These are phyloP conservation scores for Genyomyrus donnyi DNA, from an alignment of 2,113 vertebrate species.

Conservation along the genomic window DNA sequence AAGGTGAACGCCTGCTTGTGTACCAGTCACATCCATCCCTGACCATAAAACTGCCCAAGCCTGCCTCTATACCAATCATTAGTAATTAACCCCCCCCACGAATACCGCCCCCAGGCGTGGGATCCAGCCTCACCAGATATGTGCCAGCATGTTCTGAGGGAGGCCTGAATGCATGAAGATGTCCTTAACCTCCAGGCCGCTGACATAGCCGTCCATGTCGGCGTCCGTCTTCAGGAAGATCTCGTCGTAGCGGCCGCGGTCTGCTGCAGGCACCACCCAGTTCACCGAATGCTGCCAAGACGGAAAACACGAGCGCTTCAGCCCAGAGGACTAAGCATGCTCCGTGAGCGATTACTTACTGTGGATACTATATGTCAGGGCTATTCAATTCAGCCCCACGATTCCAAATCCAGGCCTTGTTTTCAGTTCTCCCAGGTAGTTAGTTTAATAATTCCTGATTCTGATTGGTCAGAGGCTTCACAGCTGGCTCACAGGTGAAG, in stretches of 20 bases:
- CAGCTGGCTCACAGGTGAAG: too few species aligned
- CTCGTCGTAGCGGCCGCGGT: constrained; percentile 84
- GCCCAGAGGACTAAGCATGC: not conserved
- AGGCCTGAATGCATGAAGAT: constrained; percentile 97
- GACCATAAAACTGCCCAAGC: too few species aligned
- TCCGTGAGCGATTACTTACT: not conserved
- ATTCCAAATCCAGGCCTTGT: too few species aligned
- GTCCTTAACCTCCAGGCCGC: constrained; percentile 90
- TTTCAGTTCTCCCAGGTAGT: too few species aligned
- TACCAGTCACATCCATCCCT: too few species aligned
- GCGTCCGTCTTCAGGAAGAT: constrained; percentile 91
- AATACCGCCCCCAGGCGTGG: not conserved
- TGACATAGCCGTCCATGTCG: constrained; percentile 91
- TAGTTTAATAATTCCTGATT: too few species aligned
- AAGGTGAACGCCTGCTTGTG: too few species aligned
- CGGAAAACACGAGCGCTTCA: too few species aligned
- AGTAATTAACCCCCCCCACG: not conserved
- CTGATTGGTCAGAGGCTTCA: too few species aligned
- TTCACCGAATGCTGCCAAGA: constrained; percentile 64
- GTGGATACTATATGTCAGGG: not conserved
- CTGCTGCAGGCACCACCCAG: constrained; percentile 83
- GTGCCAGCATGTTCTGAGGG: constrained; percentile 81
- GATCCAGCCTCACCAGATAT: constrained; percentile 77
- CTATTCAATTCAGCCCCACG: too few species aligned
- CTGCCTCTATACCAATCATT: too few species aligned